Conservation (phyloP, 2,888 invertebrate species). For the Chrysina gloriosa region DNA sequence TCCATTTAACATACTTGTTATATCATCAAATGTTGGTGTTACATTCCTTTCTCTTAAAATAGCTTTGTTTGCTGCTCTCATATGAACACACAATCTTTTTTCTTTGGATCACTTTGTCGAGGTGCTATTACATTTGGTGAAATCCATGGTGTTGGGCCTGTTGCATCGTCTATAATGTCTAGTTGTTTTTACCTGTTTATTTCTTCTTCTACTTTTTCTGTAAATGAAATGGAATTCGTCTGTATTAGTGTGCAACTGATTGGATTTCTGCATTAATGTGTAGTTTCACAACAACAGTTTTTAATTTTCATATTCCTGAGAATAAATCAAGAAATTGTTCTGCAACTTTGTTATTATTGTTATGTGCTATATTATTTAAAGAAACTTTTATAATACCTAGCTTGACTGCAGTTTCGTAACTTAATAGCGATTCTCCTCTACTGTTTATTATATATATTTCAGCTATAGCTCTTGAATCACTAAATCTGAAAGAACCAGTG, state of each 20-base stretch:
- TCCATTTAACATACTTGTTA: slow-evolving; percentile 40
- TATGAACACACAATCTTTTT: slow-evolving; percentile 47
- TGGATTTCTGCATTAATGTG: slow-evolving; percentile 43
- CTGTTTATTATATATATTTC: too few relatives aligned
- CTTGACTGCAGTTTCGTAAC: too few relatives aligned
- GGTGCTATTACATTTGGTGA: slow-evolving; percentile 49
- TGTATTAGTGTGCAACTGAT: slow-evolving; percentile 44
- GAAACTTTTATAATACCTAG: too few relatives aligned
- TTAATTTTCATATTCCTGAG: slow-evolving; percentile 49
- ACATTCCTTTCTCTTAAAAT: slow-evolving; percentile 47
- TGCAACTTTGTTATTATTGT: too few relatives aligned
- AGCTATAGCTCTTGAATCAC: too few relatives aligned
- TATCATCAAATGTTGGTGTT: slow-evolving; percentile 43
- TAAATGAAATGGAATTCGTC: slow-evolving; percentile 45
- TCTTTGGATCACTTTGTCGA: slow-evolving; percentile 41
- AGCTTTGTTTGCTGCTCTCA: slow-evolving; percentile 48
- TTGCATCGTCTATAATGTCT: slow-evolving; percentile 46
- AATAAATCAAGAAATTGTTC: too few relatives aligned
- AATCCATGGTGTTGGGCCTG: slow-evolving; percentile 46
- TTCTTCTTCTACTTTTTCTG: slow-evolving; percentile 41
- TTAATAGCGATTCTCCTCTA: too few relatives aligned
- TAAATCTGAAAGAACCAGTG: too few relatives aligned
- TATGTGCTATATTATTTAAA: too few relatives aligned
- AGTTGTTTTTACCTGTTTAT: slow-evolving; percentile 40
- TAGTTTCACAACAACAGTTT: slow-evolving; percentile 42